phyloP scores from a whole-genome alignment of 2,113 vertebrate species.

The Nothobranchius kuhntae region DNA sequence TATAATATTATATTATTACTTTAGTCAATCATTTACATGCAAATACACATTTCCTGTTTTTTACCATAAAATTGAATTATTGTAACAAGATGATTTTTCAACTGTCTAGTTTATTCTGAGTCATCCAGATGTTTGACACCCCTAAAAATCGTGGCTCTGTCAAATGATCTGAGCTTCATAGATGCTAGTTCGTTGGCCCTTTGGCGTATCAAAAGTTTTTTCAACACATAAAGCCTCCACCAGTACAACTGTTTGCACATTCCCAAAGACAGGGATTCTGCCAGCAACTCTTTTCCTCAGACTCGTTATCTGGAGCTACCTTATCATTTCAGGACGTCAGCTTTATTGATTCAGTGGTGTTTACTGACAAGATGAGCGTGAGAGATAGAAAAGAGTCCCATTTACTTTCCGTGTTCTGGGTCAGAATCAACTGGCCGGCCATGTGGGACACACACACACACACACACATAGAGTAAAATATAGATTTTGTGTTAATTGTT shows the following conservation, averaged over 20 bases:
- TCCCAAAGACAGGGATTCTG: neutral
- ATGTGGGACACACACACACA: neutral
- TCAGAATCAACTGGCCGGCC: slow-evolving; percentile 12
- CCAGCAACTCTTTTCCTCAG: slow-evolving; percentile 11
- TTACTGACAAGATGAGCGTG: slow-evolving; percentile 28
- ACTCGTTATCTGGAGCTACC: slow-evolving; percentile 42
- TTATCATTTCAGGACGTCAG: slow-evolving; percentile 30
- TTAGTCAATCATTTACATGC: too few species aligned
- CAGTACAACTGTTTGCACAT: neutral
- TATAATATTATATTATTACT: too few species aligned
- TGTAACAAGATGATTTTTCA: too few species aligned
- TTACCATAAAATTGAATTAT: too few species aligned
- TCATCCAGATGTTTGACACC: neutral
- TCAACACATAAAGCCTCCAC: neutral
- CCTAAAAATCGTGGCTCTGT: neutral
- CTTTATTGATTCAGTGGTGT: slow-evolving; percentile 38
- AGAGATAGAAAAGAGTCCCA: slow-evolving; percentile 14
- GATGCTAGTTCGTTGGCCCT: neutral
- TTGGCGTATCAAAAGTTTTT: neutral
- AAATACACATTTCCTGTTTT: too few species aligned
- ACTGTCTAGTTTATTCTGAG: neutral
- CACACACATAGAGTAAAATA: neutral
- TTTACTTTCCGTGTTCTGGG: slow-evolving; percentile 13
- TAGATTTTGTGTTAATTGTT: neutral
- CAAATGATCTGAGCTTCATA: neutral